These are phyloP conservation scores for Australoheros facetus DNA, from an alignment of 2,797 vertebrate genomes.

Conservation along the genomic window DNA sequence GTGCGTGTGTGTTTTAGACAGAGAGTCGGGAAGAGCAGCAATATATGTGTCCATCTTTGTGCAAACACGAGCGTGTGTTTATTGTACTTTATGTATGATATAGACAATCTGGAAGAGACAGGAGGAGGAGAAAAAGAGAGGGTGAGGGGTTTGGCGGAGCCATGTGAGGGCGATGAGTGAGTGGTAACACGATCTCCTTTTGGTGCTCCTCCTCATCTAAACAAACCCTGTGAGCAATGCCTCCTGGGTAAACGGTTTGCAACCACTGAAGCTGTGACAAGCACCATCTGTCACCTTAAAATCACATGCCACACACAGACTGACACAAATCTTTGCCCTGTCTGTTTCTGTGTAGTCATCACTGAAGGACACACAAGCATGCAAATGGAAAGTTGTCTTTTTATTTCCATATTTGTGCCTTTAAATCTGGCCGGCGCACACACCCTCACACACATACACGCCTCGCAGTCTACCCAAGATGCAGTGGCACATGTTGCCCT, in stretches of 20 bases:
- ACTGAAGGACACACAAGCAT: constrained; percentile 5
- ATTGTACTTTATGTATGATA: constrained; percentile 60
- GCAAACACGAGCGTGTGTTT: constrained; percentile 49
- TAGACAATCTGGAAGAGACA: constrained; percentile 44
- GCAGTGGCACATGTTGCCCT: constrained; percentile 21
- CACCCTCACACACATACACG: background rate
- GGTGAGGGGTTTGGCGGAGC: constrained; percentile 13
- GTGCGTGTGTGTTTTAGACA: background rate
- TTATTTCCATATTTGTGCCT: constrained; percentile 4
- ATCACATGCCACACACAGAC: constrained; percentile 68
- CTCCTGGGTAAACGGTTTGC: constrained; percentile 82
- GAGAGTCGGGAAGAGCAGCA: constrained; percentile 26
- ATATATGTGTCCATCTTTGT: constrained; percentile 55
- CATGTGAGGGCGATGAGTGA: constrained; percentile 64
- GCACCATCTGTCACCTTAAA: constrained; percentile 77
- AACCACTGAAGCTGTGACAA: constrained; percentile 72
- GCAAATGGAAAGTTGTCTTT: background rate
- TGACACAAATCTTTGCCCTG: constrained; percentile 43
- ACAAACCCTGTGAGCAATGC: constrained; percentile 78
- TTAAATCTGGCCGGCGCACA: background rate
- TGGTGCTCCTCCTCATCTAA: constrained; percentile 81
- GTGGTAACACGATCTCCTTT: constrained; percentile 80
- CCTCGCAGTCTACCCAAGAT: constrained; percentile 25
- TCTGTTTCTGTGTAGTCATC: constrained; percentile 23
- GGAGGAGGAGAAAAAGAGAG: background rate